phyloP scores from a whole-genome alignment of 2,113 vertebrate species.

The Phrynosoma blainvillii region DNA sequence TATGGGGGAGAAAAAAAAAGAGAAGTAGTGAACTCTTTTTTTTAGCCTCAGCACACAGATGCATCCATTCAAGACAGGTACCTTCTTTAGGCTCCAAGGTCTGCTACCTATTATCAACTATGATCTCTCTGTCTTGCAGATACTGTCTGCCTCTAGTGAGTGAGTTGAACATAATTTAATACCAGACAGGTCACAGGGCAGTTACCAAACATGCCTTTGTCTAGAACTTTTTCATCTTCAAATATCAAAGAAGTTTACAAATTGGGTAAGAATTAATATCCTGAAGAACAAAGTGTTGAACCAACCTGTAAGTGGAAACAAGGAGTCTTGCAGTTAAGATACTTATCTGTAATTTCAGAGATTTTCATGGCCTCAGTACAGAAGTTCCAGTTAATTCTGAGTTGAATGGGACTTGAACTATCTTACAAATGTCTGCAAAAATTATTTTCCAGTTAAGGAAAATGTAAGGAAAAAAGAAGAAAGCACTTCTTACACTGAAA shows the following conservation, averaged over 20 bases:
- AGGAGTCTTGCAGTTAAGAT: constrained; percentile 3
- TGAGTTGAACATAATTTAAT: not conserved
- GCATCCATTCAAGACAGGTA: not conserved
- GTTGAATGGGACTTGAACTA: not conserved
- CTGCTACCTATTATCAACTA: constrained; percentile 2
- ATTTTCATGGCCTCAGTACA: not conserved
- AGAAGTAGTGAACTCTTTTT: not conserved
- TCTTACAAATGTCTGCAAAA: not conserved
- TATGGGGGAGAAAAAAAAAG: not conserved
- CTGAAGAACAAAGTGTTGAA: constrained; percentile 13
- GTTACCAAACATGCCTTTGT: constrained; percentile 19
- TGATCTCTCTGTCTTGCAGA: constrained; percentile 13
- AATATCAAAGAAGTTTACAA: constrained; percentile 37
- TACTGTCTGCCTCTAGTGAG: constrained; percentile 18
- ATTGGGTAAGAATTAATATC: constrained; percentile 9
- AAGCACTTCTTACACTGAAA: not conserved
- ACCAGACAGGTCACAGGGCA: constrained; percentile 17
- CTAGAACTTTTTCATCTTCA: constrained; percentile 37
- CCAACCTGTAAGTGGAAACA: constrained; percentile 1
- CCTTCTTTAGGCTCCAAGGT: not conserved
- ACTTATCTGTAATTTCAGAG: not conserved
- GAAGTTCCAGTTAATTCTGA: constrained; percentile 2
- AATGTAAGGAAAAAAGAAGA: not conserved
- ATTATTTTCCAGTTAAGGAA: not conserved
- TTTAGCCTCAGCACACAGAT: too few relatives aligned